Conservation (phyloP, 2,888 invertebrate species). For the Mythimna loreyi region DNA sequence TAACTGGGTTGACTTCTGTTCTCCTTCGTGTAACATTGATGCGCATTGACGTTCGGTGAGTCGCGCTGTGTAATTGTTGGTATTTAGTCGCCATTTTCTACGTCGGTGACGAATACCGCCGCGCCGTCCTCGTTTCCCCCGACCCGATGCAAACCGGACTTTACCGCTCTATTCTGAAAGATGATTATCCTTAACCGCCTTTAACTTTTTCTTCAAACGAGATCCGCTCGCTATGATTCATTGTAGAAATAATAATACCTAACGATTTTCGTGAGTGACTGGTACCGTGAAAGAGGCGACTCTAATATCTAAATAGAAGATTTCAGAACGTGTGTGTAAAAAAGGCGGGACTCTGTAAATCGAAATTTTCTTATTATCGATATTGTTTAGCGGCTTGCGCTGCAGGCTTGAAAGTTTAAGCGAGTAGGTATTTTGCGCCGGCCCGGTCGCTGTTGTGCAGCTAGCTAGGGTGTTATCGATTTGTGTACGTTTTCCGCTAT, state of each 20-base stretch:
- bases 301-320: conserved; percentile 57
- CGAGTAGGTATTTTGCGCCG: conserved; percentile 70
- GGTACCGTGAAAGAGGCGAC: conserved; percentile 65
- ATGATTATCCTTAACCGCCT: conserved; percentile 76
- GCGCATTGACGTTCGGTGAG: conserved; percentile 74
- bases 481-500: conserved; percentile 88
- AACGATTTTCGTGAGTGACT: conserved; percentile 75
- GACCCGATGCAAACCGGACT: conserved; percentile 83
- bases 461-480: conserved; percentile 83
- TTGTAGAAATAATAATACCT: conserved; percentile 84
- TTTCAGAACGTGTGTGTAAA: conserved; percentile 66
- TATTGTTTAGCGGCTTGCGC: conserved; percentile 62
- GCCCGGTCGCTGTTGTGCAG: conserved; percentile 70
- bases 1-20: conserved; percentile 69
- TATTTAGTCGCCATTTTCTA: conserved; percentile 91
- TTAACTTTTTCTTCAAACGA: conserved; percentile 77
- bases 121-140: conserved; percentile 86
- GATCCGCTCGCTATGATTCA: conserved; percentile 87
- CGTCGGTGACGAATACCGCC: conserved; percentile 89
- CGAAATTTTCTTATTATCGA: conserved; percentile 52
- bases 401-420: conserved; percentile 69
- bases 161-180: conserved; percentile 83
- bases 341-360: conserved; percentile 75
- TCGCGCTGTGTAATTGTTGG: conserved; percentile 87
- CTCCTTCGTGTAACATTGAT: conserved; percentile 75